Evolutionary conservation across 2,113 vertebrate species (phyloP).

Genomic region (Hippopotamus amphibius): DNA sequence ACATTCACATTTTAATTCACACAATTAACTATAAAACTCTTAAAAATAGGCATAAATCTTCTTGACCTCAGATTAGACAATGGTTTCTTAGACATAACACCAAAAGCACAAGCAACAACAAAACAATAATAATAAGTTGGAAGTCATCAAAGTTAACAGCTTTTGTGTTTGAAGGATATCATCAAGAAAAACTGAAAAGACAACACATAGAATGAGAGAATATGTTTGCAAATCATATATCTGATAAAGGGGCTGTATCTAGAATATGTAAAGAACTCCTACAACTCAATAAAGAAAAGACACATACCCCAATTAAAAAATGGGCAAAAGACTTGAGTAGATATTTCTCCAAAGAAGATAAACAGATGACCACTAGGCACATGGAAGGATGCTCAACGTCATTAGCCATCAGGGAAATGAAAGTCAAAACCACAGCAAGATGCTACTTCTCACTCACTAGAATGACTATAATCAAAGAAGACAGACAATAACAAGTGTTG

Average conservation of each 20-base stretch:
- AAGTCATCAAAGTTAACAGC: not conserved
- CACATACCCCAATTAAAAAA: not conserved
- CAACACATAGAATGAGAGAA: not conserved
- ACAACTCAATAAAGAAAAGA: not conserved
- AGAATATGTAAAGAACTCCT: not conserved
- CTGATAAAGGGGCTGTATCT: not conserved
- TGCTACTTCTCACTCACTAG: not conserved
- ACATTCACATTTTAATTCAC: not conserved
- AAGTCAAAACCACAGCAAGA: not conserved
- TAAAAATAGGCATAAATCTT: not conserved
- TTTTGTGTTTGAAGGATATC: not conserved
- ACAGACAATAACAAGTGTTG: not conserved
- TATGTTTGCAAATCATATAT: not conserved
- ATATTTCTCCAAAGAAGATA: not conserved
- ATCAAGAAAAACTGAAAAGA: not conserved
- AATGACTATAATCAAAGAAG: not conserved
- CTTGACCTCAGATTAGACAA: not conserved
- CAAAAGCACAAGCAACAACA: not conserved
- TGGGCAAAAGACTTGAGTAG: not conserved
- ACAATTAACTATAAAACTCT: not conserved
- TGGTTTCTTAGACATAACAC: slow-evolving; percentile 12
- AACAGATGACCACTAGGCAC: not conserved
- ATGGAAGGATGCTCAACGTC: not conserved
- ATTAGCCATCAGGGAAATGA: not conserved
- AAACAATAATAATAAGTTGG: not conserved